Percentiles rank a stretch among this genome's conserved stretches.
phyloP scores from a whole-genome alignment of 2,797 vertebrate genomes.

The Taenioides sp. region DNA sequence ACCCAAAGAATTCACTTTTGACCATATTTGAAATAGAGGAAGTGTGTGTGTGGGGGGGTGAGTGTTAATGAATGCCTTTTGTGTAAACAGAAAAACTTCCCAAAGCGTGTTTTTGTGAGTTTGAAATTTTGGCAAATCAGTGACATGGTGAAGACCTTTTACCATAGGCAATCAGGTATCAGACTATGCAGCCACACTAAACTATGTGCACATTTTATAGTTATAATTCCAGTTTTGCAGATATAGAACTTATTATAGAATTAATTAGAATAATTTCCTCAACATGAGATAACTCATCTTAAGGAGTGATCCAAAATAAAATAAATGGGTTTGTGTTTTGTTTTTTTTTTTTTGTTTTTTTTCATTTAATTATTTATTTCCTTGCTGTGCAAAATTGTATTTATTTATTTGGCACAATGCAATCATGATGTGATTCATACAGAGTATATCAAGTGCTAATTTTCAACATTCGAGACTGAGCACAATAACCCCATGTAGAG shows the following conservation, averaged over 20 bases:
- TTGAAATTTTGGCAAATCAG: conserved; percentile 61
- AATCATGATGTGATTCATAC: no score
- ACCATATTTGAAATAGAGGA: conserved; percentile 62
- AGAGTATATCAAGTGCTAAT: no score
- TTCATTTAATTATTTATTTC: no score
- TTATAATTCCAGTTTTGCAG: neutral
- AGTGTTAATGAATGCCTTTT: conserved; percentile 79
- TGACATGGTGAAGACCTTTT: conserved; percentile 37
- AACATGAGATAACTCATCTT: no score
- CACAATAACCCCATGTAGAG: no score
- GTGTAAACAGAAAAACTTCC: conserved; percentile 66
- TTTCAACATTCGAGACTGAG: no score
- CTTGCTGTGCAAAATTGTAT: no score
- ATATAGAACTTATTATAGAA: neutral
- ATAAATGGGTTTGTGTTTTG: no score
- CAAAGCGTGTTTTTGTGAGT: conserved; percentile 25
- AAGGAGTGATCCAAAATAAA: no score
- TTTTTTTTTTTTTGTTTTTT: no score
- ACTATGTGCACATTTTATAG: neutral
- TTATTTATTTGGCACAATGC: no score
- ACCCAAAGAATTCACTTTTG: conserved; percentile 54
- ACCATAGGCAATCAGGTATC: neutral
- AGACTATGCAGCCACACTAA: neutral
- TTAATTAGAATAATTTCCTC: no score
- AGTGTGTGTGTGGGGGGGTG: conserved; percentile 27